Percentiles rank a stretch among this genome's conserved stretches.
These are phyloP conservation scores for Orthosia gracilis DNA, from an alignment of 2,888 invertebrate genomes.

Conservation along the genomic window DNA sequence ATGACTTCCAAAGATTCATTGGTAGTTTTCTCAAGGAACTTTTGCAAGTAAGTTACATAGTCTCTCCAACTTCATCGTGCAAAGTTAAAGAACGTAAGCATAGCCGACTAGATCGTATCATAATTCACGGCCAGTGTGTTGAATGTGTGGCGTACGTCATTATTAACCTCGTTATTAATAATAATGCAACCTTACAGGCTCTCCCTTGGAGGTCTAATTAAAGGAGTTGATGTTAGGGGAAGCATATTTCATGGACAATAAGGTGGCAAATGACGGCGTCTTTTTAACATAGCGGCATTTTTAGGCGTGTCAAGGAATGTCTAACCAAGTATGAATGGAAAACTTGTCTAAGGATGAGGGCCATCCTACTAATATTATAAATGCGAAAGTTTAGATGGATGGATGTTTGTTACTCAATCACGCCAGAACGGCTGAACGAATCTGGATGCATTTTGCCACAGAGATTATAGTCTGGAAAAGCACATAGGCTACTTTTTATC, in stretches of 20 bases:
- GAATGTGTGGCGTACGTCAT: constrained; percentile 44
- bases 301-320: constrained; percentile 10
- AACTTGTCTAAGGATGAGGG: constrained; percentile 15
- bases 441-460: too few species aligned
- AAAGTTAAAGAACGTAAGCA: constrained; percentile 55
- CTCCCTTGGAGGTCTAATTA: constrained; percentile 51
- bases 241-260: constrained; percentile 33
- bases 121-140: constrained; percentile 47
- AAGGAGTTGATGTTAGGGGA: constrained; percentile 36
- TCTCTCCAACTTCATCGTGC: constrained; percentile 42
- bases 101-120: constrained; percentile 48
- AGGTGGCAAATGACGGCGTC: neutral
- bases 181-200: constrained; percentile 34
- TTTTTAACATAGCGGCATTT: constrained; percentile 7
- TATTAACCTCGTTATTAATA: constrained; percentile 59
- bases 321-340: constrained; percentile 6
- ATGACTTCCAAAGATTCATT: constrained; percentile 53
- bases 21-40: constrained; percentile 53
- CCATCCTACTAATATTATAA: neutral
- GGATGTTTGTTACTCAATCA: too few species aligned
- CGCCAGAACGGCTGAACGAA: too few species aligned
- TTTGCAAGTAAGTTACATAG: constrained; percentile 48
- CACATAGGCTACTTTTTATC: too few species aligned
- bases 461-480: too few species aligned
- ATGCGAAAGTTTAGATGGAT: too few species aligned